phyloP scores from a whole-genome alignment of 1,140 invertebrate species.

The Neodiprion virginianus region DNA sequence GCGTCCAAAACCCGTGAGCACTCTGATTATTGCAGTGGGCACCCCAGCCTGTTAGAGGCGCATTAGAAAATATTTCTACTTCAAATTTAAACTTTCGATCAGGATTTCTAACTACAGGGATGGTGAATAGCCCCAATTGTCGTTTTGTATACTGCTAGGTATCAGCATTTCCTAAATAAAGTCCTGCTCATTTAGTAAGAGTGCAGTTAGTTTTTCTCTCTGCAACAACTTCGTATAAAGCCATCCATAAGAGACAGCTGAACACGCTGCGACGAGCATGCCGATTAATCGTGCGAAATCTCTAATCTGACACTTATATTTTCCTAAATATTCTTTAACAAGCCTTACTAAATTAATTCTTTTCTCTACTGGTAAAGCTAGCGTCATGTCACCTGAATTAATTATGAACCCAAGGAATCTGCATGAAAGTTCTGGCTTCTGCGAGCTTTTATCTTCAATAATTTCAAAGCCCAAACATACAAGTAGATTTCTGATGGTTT shows the following conservation, averaged over 20 bases:
- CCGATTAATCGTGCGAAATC: conserved; percentile 19
- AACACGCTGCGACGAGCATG: conserved; percentile 15
- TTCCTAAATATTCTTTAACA: not conserved
- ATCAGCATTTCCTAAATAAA: conserved; percentile 16
- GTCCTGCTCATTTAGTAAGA: conserved; percentile 18
- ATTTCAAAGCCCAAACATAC: not conserved
- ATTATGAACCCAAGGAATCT: conserved; percentile 7
- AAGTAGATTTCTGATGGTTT: not conserved
- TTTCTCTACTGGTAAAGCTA: not conserved
- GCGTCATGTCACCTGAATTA: conserved; percentile 10
- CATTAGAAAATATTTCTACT: conserved; percentile 46
- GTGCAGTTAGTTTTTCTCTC: conserved; percentile 25
- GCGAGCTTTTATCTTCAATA: conserved; percentile 9
- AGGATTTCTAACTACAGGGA: conserved; percentile 22
- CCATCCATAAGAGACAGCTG: conserved; percentile 16
- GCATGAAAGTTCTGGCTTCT: not conserved
- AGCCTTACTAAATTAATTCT: not conserved
- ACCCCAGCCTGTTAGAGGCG: conserved; percentile 44
- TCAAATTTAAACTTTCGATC: conserved; percentile 26
- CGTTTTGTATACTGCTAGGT: conserved; percentile 20
- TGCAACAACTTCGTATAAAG: conserved; percentile 20
- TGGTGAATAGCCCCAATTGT: conserved; percentile 45
- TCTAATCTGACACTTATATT: not conserved
- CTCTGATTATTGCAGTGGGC: conserved; percentile 31
- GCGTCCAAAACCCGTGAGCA: conserved; percentile 38